Evolutionary conservation across 2,797 vertebrate species (phyloP).

Genomic region (Allobates femoralis): DNA sequence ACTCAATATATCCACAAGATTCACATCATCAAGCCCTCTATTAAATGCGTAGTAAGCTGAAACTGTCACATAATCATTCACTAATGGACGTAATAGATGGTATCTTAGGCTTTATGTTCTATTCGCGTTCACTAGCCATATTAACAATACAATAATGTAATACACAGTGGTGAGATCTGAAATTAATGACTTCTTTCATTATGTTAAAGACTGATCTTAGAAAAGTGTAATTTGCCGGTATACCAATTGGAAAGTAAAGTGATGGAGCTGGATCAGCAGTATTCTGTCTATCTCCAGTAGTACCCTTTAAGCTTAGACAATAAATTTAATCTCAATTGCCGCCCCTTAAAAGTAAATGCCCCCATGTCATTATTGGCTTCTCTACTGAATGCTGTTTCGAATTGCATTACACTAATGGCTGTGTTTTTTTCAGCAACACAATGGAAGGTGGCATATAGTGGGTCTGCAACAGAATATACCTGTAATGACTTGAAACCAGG

Average conservation of each 20-base stretch:
- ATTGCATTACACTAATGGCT: not conserved
- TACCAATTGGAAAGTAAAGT: not conserved
- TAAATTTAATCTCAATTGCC: not conserved
- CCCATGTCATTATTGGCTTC: not conserved
- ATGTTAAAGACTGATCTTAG: not conserved
- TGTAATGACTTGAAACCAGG: constrained; percentile 90
- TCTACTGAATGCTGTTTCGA: not conserved
- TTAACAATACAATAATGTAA: not conserved
- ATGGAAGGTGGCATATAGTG: constrained; percentile 93
- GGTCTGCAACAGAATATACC: constrained; percentile 86
- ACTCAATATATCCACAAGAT: constrained; percentile 20
- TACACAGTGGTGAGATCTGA: not conserved
- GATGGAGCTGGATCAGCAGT: not conserved
- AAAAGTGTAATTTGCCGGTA: not conserved
- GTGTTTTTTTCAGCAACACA: constrained; percentile 79
- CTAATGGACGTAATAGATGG: not conserved
- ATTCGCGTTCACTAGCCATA: not conserved
- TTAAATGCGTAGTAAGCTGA: constrained; percentile 11
- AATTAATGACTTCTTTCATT: not conserved
- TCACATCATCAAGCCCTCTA: constrained; percentile 10
- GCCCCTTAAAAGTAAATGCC: not conserved
- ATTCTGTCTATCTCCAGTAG: no score
- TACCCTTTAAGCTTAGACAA: not conserved
- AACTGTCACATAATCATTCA: not conserved
- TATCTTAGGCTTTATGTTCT: not conserved